Conservation (phyloP, 1,140 invertebrate genomes). For the Battus philenor region DNA sequence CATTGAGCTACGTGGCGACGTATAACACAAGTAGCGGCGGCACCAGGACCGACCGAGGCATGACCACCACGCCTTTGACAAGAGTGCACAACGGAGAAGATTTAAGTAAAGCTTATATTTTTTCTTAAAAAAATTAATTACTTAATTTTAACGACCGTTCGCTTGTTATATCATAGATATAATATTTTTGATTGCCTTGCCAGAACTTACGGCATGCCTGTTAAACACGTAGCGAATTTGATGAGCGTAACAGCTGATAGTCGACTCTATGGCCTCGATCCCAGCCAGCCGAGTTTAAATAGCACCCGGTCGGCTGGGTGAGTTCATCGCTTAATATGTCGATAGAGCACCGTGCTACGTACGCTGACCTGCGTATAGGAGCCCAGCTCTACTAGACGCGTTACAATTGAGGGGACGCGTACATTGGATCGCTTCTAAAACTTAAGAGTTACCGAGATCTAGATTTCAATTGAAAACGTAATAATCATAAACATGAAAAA, state of each 20-base stretch:
- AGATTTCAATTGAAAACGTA: too few species aligned
- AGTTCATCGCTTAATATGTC: constrained; percentile 44
- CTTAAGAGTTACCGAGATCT: too few species aligned
- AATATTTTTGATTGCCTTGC: constrained; percentile 28
- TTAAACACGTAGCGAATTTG: constrained; percentile 30
- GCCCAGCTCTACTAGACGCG: background rate
- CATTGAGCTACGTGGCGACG: too few species aligned
- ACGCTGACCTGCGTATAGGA: background rate
- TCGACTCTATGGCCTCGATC: constrained; percentile 37
- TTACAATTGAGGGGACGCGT: constrained; percentile 1
- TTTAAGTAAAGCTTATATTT: background rate
- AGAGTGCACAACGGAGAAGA: too few species aligned
- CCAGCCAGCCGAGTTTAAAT: constrained; percentile 14
- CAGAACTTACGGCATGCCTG: constrained; percentile 26
- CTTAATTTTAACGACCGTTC: background rate
- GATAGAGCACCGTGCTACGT: constrained; percentile 19
- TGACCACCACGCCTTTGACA: too few species aligned
- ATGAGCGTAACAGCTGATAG: constrained; percentile 58
- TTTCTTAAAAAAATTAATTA: background rate
- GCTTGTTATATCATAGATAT: constrained; percentile 1
- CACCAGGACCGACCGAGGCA: background rate
- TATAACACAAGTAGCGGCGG: background rate
- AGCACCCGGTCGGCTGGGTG: constrained; percentile 25
- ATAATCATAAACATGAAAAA: constrained; percentile 21
- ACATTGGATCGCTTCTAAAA: constrained; percentile 33